Evolutionary conservation across 2,797 vertebrate genomes (phyloP), one percentile per base, ranked within the genome.

Genomic region (Pyrocephalus nanus): DNA sequence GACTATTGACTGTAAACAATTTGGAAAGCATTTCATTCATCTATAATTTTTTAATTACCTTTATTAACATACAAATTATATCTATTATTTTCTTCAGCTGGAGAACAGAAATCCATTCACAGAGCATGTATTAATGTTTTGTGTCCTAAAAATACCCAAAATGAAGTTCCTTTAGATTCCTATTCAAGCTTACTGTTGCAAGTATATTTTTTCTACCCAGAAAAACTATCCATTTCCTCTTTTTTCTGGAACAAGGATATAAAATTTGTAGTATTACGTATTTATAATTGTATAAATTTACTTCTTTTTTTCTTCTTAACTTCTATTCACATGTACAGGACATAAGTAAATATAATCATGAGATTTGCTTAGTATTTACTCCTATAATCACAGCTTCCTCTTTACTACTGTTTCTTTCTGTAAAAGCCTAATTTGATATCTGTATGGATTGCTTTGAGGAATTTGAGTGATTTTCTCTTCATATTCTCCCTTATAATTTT

Each of bases 21-120:
- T 85, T 50, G 42, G 53, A 78, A 94, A 80, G 38, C 29, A 65
- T 66, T 85, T 78, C 36, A 90, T 74, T 92, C 36, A 51, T 50
- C 74, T 62, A 4, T 47, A 75, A 87, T 58, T 78, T 81, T 87
- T 81, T 66, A 53, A 94, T 85, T 96, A 57, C 74, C 51, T 90
- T 86, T 77, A 91, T 88, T 83, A 92, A 67, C 67, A 91, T 38
- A 67, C 3, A 82, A 83, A 88, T 88, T 32, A 23, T 29, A 70
- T 61, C 18, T 58, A 36, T 17, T 78, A 30, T 71, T 67, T 54
- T 50, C 20, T 92, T 90, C 53, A 81, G n/a, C 5, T 15, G 29
- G 32, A 73, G 43, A 93, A 61, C 6, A 86, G 36, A 87, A 91
- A 61, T 3, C 6, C 11, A 62, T 66, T 43, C 55, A 83, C 17